Conservation (phyloP, 1,140 invertebrate genomes). For the Scaptomyza montana region DNA sequence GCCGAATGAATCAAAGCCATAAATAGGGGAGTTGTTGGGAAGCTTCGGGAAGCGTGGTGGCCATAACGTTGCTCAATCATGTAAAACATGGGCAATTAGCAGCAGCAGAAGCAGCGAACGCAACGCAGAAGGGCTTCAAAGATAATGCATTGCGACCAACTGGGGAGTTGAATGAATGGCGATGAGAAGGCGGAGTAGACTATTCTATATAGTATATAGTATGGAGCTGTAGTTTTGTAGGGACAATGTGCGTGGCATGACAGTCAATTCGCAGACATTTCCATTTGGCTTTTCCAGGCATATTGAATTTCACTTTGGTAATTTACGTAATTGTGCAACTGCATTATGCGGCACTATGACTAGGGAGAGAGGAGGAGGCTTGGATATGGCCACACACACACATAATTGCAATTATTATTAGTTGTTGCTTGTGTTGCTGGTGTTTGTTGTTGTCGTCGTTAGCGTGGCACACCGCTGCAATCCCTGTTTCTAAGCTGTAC, state of each 20-base stretch:
- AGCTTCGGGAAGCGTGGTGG: not conserved
- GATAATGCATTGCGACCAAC: constrained; percentile 45
- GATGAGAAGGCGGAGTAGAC: not conserved
- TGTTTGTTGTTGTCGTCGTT: not conserved
- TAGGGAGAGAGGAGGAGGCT: not conserved
- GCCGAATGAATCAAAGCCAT: constrained; percentile 22
- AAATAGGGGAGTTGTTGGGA: not conserved
- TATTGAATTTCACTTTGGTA: constrained; percentile 74
- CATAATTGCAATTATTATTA: constrained; percentile 60
- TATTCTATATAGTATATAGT: not conserved
- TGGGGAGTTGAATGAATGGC: not conserved
- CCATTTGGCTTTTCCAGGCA: constrained; percentile 52
- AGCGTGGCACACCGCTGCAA: constrained; percentile 6
- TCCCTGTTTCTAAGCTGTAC: not conserved
- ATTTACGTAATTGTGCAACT: constrained; percentile 75
- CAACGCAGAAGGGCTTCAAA: constrained; percentile 26
- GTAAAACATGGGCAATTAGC: constrained; percentile 68
- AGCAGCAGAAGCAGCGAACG: constrained; percentile 8
- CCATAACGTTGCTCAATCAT: constrained; percentile 55
- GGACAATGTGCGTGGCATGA: not conserved
- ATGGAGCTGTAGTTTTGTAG: too few relatives aligned
- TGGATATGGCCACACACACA: constrained; percentile 45
- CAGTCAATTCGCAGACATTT: constrained; percentile 40
- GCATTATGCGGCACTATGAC: constrained; percentile 36
- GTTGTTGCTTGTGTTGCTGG: constrained; percentile 31